Conservation (phyloP, 92 coral and sea anemone species). For the Zoanthus solanderi region DNA sequence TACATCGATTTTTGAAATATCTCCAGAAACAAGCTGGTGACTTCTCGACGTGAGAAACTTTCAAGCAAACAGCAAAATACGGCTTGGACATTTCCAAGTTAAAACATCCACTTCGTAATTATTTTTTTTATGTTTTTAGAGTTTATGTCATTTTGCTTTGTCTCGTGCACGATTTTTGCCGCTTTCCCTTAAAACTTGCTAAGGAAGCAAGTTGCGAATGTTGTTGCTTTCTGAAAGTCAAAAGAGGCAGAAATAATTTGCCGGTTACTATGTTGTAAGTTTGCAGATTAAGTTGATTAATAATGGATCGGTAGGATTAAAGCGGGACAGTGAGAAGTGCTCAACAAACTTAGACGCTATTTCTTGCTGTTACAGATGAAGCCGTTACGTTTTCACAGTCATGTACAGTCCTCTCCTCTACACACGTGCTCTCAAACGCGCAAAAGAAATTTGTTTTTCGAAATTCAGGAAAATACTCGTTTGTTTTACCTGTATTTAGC, state of each 20-base stretch:
- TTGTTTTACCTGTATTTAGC: conserved; percentile 45
- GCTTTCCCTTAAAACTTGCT: not conserved
- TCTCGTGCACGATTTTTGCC: not conserved
- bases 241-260: conserved; percentile 7
- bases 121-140: not conserved
- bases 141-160: not conserved
- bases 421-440: conserved; percentile 15
- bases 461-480: conserved; percentile 20
- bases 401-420: not conserved
- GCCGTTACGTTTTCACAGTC: not conserved
- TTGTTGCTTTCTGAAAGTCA: not conserved
- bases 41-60: conserved; percentile 43
- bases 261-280: conserved; percentile 48
- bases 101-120: not conserved
- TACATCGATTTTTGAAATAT: conserved; percentile 38
- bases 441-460: conserved; percentile 5
- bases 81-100: not conserved
- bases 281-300: conserved; percentile 50
- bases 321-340: conserved; percentile 27
- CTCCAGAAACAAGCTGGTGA: conserved; percentile 28
- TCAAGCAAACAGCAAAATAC: not conserved
- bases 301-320: conserved; percentile 45
- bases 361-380: not conserved
- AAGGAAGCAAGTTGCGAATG: not conserved
- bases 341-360: not conserved